These are phyloP conservation scores for Nipponacmea schrenckii DNA, from an alignment of 2,888 invertebrate species.

Conservation along the genomic window DNA sequence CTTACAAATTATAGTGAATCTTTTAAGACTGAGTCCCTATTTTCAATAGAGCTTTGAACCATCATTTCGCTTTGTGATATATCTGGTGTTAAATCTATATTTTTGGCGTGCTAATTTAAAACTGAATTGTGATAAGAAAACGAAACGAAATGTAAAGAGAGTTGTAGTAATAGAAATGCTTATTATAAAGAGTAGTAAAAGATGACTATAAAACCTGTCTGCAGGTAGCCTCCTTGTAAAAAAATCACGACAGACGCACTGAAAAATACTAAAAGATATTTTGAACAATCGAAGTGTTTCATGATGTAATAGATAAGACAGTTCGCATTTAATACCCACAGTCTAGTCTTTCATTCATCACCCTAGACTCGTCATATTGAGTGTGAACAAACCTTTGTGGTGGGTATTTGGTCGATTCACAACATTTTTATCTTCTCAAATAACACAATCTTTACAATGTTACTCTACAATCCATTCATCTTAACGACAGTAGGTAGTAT, in stretches of 20 bases:
- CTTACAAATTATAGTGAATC: too few relatives aligned
- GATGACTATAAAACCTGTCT: too few relatives aligned
- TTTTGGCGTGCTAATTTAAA: background rate
- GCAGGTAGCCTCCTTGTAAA: too few relatives aligned
- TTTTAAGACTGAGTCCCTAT: background rate
- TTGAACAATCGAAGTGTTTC: background rate
- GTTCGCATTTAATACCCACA: background rate
- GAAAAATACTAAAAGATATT: too few relatives aligned
- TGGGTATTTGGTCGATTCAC: background rate
- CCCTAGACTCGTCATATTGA: background rate
- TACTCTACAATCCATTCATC: background rate
- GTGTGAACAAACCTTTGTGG: slow-evolving; percentile 3
- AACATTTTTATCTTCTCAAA: background rate
- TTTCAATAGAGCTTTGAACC: background rate
- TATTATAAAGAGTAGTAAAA: too few relatives aligned
- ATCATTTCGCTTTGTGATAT: background rate
- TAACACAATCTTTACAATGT: slow-evolving; percentile 3
- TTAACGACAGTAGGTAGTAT: too few relatives aligned
- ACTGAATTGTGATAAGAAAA: background rate
- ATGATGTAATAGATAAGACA: slow-evolving; percentile 8
- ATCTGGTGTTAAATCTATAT: slow-evolving; percentile 5
- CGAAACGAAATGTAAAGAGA: background rate
- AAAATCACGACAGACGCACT: too few relatives aligned
- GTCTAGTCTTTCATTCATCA: background rate
- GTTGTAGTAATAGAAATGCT: too few relatives aligned